These are phyloP conservation scores for Nematopogon swammerdamellus DNA, from an alignment of 2,888 invertebrate species.

Conservation along the genomic window DNA sequence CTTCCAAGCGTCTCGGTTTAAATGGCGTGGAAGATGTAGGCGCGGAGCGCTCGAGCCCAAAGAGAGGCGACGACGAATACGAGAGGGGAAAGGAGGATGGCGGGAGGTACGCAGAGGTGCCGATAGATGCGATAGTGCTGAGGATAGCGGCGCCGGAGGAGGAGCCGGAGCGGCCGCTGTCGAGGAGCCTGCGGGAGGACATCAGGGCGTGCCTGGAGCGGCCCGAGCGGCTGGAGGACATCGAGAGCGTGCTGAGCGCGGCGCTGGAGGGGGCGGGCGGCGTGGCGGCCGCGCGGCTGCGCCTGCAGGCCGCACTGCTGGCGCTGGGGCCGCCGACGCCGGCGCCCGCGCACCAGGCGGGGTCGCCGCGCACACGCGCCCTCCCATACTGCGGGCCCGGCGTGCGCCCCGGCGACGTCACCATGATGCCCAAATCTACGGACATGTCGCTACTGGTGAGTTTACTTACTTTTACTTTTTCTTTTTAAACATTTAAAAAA, in stretches of 20 bases:
- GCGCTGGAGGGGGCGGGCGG: conserved; percentile 48
- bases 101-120: not conserved
- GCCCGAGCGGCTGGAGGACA: conserved; percentile 37
- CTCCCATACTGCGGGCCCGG: conserved; percentile 60
- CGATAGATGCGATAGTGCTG: not conserved
- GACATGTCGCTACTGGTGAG: conserved; percentile 50
- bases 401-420: conserved; percentile 47
- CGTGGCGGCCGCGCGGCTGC: conserved; percentile 35
- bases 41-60: not conserved
- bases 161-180: conserved; percentile 38
- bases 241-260: conserved; percentile 56
- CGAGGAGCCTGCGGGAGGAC: conserved; percentile 42
- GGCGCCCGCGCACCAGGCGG: conserved; percentile 17
- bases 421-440: conserved; percentile 47
- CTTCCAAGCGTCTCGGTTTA: conserved; percentile 19
- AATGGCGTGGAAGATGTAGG: too few relatives aligned
- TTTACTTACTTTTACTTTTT: conserved; percentile 7
- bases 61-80: not conserved
- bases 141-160: conserved; percentile 35
- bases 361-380: conserved; percentile 49
- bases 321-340: conserved; percentile 27
- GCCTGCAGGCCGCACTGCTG: conserved; percentile 39
- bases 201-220: conserved; percentile 38
- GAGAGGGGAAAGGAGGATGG: too few relatives aligned
- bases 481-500: not conserved